phyloP scores from a whole-genome alignment of 2,888 invertebrate genomes.

The Pollenia amentaria region DNA sequence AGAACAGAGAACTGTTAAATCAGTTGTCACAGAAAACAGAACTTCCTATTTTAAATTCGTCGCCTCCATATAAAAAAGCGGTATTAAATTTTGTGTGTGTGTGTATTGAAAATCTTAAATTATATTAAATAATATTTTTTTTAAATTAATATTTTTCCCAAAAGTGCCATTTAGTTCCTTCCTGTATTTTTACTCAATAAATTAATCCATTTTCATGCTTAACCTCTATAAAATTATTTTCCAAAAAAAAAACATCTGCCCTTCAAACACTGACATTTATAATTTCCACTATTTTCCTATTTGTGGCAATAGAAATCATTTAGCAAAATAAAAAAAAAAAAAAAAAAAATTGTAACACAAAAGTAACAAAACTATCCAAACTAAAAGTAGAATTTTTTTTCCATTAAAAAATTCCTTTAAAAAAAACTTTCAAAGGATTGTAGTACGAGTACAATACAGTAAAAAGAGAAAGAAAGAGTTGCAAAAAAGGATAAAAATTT shows the following conservation, averaged over 20 bases:
- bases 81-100: no score
- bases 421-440: neutral
- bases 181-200: neutral
- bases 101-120: no score
- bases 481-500: neutral
- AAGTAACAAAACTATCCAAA: constrained; percentile 28
- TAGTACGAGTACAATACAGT: neutral
- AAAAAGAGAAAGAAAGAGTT: constrained; percentile 8
- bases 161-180: neutral
- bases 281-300: constrained; percentile 46
- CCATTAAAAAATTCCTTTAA: constrained; percentile 41
- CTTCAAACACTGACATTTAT: constrained; percentile 49
- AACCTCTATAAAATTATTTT: constrained; percentile 15
- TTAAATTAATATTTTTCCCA: neutral
- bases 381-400: constrained; percentile 14
- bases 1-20: no score
- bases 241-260: neutral
- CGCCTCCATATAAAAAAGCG: no score
- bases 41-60: no score
- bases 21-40: no score
- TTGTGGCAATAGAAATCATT: neutral
- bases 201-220: neutral
- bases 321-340: constrained; percentile 1
- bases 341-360: neutral
- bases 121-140: no score